A percentile compares a stretch with the other conserved stretches of the same genome.
Evolutionary conservation across 1,140 invertebrate genomes (phyloP).

Genomic region (Drosophila pallidifrons): DNA sequence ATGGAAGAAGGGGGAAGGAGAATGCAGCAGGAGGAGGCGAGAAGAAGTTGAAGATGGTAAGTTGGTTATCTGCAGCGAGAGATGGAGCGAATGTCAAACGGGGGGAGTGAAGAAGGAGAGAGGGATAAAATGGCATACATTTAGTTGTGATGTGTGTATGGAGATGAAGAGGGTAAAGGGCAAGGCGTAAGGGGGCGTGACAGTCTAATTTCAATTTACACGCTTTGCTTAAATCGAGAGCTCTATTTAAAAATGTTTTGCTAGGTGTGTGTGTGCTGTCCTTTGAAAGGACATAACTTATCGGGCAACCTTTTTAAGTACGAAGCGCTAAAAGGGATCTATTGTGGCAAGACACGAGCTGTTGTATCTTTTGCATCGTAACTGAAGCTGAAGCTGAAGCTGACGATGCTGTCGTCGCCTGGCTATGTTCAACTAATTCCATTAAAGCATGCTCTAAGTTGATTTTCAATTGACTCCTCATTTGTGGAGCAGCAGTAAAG

Average conservation of each 20-base stretch:
- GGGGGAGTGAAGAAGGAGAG: too few species aligned
- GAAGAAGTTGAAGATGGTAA: constrained; percentile 2
- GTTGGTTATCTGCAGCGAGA: constrained; percentile 17
- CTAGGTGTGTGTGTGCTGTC: constrained; percentile 9
- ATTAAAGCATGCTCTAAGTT: constrained; percentile 81
- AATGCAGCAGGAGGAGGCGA: background rate
- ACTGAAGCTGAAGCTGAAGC: constrained; percentile 27
- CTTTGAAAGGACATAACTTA: background rate
- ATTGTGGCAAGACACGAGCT: background rate
- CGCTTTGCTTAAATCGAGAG: constrained; percentile 72
- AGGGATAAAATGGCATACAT: too few species aligned
- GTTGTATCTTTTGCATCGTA: constrained; percentile 41
- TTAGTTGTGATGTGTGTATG: too few species aligned
- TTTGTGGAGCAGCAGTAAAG: constrained; percentile 38
- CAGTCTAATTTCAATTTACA: constrained; percentile 76
- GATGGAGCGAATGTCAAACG: constrained; percentile 1
- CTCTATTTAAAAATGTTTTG: constrained; percentile 74
- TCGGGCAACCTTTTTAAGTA: constrained; percentile 9
- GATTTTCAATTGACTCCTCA: constrained; percentile 83
- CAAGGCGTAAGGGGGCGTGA: constrained; percentile 4
- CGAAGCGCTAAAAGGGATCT: constrained; percentile 4
- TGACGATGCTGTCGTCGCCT: constrained; percentile 24
- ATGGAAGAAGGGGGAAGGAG: background rate
- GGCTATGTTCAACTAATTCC: constrained; percentile 76
- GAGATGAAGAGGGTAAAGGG: background rate